Evolutionary conservation across 2,113 vertebrate genomes (phyloP).

Genomic region (Cebus imitator): DNA sequence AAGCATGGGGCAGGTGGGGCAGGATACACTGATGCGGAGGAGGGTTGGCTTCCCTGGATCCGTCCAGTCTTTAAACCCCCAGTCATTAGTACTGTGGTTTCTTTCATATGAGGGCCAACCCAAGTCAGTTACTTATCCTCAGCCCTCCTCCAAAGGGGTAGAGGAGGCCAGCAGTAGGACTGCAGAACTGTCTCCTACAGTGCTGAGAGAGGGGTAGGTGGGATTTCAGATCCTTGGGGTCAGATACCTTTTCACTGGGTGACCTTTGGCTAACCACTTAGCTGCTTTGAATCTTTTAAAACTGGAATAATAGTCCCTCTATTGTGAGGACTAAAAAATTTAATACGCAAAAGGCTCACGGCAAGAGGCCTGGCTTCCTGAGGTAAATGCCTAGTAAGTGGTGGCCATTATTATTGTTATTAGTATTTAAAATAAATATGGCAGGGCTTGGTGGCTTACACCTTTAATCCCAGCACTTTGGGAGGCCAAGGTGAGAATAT

Average conservation of each 20-base stretch:
- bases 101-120: neutral
- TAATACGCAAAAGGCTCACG: neutral
- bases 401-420: neutral
- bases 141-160: neutral
- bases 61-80: neutral
- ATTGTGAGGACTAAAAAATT: neutral
- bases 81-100: neutral
- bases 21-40: neutral
- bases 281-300: neutral
- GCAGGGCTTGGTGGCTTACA: too few species aligned
- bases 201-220: neutral
- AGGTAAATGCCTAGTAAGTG: neutral
- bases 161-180: neutral
- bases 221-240: constrained; percentile 5
- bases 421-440: too few species aligned
- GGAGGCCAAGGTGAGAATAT: too few species aligned
- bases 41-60: neutral
- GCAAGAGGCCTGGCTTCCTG: neutral
- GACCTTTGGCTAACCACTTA: constrained; percentile 28
- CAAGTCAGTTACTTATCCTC: neutral
- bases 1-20: too few species aligned
- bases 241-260: accelerated
- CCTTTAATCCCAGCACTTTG: too few species aligned
- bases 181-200: neutral
- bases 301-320: neutral